Evolutionary conservation across 2,888 invertebrate species (phyloP).

Genomic region (Bimastos eiseni): DNA sequence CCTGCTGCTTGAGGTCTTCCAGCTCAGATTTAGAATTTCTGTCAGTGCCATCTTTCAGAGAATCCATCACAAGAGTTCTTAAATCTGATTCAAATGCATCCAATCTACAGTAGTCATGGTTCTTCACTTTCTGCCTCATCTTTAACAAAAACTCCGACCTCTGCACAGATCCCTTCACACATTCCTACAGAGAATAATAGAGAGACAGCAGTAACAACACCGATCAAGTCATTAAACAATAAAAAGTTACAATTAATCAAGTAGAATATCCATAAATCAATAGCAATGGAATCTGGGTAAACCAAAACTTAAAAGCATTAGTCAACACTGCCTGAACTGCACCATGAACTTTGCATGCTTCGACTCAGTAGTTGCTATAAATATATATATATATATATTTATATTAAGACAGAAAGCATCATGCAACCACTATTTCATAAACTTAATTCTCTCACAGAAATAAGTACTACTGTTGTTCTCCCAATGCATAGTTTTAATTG

Average conservation of each 20-base stretch:
- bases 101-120: neutral
- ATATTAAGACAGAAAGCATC: no score
- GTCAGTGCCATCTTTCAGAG: neutral
- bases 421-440: no score
- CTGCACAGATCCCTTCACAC: neutral
- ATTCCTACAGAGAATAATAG: neutral
- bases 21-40: neutral
- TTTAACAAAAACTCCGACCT: conserved; percentile 7
- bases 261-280: neutral
- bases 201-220: neutral
- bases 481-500: no score
- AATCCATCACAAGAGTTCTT: neutral
- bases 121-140: conserved; percentile 3
- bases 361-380: no score
- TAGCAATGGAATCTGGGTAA: no score
- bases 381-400: no score
- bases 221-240: neutral
- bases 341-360: no score
- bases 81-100: neutral
- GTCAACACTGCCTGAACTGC: no score
- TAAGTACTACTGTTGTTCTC: no score
- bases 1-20: neutral
- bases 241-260: neutral
- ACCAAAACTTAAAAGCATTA: no score
- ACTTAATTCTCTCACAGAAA: no score